These are phyloP conservation scores for Synergus umbraculus DNA, from an alignment of 2,888 invertebrate genomes.

Conservation along the genomic window DNA sequence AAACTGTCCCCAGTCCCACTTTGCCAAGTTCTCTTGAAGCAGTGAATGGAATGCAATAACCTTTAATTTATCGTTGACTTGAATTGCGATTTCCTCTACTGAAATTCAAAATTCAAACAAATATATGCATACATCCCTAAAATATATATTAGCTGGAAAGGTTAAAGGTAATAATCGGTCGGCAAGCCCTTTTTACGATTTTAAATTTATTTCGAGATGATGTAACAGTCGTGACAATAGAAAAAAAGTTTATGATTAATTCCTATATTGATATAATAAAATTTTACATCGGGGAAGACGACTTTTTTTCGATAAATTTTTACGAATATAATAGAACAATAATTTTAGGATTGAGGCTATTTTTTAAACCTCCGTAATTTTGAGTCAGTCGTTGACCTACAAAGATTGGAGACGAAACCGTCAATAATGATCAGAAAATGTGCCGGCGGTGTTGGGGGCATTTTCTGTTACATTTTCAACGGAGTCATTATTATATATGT, in stretches of 20 bases:
- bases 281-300: neutral
- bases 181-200: neutral
- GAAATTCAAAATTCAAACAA: neutral
- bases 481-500: neutral
- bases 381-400: constrained; percentile 5
- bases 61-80: constrained; percentile 67
- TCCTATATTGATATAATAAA: too few species aligned
- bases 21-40: constrained; percentile 52
- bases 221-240: too few species aligned
- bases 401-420: neutral
- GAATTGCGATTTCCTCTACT: constrained; percentile 55
- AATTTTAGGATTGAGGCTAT: neutral
- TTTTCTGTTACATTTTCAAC: constrained; percentile 26
- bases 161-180: neutral
- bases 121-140: neutral
- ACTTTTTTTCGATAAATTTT: neutral
- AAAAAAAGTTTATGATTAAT: too few species aligned
- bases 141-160: neutral
- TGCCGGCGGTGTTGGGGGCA: constrained; percentile 6
- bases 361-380: neutral
- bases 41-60: constrained; percentile 59
- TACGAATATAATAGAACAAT: neutral
- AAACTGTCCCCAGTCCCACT: constrained; percentile 68
- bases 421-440: constrained; percentile 28
- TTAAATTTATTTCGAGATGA: too few species aligned